Percentiles rank a stretch among this genome's conserved stretches.
phyloP scores from a whole-genome alignment of 1,140 invertebrate species.

The Ooceraea biroi region DNA sequence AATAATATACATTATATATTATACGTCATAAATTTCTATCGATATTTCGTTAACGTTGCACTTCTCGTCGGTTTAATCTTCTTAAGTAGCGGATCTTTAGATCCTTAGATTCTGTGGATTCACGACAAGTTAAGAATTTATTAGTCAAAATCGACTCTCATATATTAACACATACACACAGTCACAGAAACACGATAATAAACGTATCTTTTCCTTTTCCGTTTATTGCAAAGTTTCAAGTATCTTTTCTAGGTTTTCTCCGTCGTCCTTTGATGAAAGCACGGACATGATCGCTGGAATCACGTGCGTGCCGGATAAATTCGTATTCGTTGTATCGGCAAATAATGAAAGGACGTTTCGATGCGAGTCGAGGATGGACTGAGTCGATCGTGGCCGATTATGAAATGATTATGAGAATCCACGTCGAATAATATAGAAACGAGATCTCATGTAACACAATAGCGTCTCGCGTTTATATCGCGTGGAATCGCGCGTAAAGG shows the following conservation, averaged over 20 bases:
- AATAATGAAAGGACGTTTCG: slow-evolving; percentile 27
- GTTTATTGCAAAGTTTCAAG: slow-evolving; percentile 12
- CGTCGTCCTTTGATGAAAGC: slow-evolving; percentile 31
- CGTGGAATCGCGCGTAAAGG: neutral
- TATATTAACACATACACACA: slow-evolving; percentile 42
- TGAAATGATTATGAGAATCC: neutral
- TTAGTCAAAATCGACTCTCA: slow-evolving; percentile 30
- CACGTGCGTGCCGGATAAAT: slow-evolving; percentile 48
- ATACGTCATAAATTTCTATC: slow-evolving; percentile 73
- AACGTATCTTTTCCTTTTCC: slow-evolving; percentile 21
- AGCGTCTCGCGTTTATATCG: slow-evolving; percentile 2
- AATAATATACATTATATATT: slow-evolving; percentile 63
- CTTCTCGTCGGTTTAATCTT: slow-evolving; percentile 68
- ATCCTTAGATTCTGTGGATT: slow-evolving; percentile 39
- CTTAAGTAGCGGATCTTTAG: slow-evolving; percentile 64
- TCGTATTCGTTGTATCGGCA: slow-evolving; percentile 34
- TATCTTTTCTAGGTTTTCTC: slow-evolving; percentile 49
- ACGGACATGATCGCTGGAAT: slow-evolving; percentile 9
- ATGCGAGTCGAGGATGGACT: slow-evolving; percentile 25
- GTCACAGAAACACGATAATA: slow-evolving; percentile 1
- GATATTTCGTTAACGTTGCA: slow-evolving; percentile 76
- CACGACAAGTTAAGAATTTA: slow-evolving; percentile 57
- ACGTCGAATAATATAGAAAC: slow-evolving; percentile 31
- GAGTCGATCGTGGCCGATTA: slow-evolving; percentile 34
- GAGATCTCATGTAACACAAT: slow-evolving; percentile 13